A percentile compares a stretch with the other conserved stretches of the same genome.
These are phyloP conservation scores for Andrena marginata DNA, from an alignment of 2,888 invertebrate genomes.

Conservation along the genomic window DNA sequence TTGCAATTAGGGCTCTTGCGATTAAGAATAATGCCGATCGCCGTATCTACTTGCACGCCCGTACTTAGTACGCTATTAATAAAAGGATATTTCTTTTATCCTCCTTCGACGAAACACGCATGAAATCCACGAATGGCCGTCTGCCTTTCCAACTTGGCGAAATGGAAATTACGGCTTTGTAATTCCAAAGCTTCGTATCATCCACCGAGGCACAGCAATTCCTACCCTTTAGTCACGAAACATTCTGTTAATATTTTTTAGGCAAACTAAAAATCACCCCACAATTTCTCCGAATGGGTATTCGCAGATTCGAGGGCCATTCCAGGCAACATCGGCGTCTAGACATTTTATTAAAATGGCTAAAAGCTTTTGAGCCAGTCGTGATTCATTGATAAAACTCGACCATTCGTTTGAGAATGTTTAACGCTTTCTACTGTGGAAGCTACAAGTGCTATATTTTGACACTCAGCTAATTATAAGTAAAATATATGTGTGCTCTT, in stretches of 20 bases:
- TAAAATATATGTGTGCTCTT: not conserved
- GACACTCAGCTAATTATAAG: not conserved
- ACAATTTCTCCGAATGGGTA: not conserved
- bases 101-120: not conserved
- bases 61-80: constrained; percentile 36
- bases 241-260: constrained; percentile 7
- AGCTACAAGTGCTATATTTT: not conserved
- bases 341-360: not conserved
- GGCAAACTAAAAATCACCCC: not conserved
- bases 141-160: not conserved
- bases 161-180: constrained; percentile 15
- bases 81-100: not conserved
- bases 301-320: not conserved
- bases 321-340: not conserved
- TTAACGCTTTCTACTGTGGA: not conserved
- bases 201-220: not conserved
- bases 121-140: not conserved
- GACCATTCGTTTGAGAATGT: not conserved
- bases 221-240: constrained; percentile 11
- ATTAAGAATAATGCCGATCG: constrained; percentile 38
- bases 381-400: not conserved
- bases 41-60: constrained; percentile 19
- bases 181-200: constrained; percentile 5
- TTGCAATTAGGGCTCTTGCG: constrained; percentile 24
- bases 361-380: not conserved